These are phyloP conservation scores for Vireo griseus DNA, from an alignment of 2,797 vertebrate genomes.

Conservation along the genomic window DNA sequence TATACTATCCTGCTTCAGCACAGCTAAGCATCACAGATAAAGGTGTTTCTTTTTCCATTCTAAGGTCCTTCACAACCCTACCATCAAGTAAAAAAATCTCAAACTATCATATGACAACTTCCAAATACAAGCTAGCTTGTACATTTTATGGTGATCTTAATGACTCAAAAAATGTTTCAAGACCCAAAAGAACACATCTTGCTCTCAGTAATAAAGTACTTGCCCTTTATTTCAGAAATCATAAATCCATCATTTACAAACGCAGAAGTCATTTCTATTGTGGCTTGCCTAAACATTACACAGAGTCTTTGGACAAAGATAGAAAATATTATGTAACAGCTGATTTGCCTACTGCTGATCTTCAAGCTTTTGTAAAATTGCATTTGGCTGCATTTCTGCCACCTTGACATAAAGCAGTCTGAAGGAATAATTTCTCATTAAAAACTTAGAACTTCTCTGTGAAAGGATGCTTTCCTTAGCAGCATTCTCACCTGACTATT, in stretches of 20 bases:
- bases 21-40: not conserved
- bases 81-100: not conserved
- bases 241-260: not conserved
- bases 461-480: not conserved
- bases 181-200: not conserved
- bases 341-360: fast-evolving
- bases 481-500: not conserved
- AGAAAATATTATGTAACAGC: not conserved
- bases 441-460: fast-evolving
- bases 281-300: not conserved
- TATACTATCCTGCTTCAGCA: not conserved
- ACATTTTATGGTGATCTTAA: not conserved
- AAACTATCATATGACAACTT: not conserved
- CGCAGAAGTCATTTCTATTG: not conserved
- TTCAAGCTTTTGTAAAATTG: not conserved
- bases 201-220: not conserved
- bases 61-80: not conserved
- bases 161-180: not conserved
- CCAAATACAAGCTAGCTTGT: not conserved
- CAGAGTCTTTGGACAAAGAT: not conserved
- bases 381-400: not conserved
- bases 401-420: not conserved
- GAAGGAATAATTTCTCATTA: not conserved
- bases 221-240: not conserved
- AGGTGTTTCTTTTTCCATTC: not conserved